Evolutionary conservation across 2,797 vertebrate genomes (phyloP).

Genomic region (Lepidocolaptes lacrymiger): DNA sequence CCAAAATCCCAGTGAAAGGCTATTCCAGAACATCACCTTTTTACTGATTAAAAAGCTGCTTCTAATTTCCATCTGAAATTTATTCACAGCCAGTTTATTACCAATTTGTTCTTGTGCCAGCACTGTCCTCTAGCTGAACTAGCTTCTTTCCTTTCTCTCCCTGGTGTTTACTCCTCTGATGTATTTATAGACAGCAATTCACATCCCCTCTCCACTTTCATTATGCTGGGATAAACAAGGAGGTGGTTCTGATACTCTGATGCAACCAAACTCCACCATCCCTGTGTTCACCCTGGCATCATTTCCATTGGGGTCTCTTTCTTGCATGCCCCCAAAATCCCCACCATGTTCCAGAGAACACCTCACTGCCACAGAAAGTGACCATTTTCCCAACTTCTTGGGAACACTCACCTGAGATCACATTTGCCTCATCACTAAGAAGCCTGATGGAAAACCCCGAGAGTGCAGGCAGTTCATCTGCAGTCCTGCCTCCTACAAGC

Average conservation of each 20-base stretch:
- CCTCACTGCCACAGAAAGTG: neutral
- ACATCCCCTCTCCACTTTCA: neutral
- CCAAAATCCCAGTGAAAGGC: constrained; percentile 49
- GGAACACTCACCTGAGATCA: neutral
- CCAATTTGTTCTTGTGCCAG: constrained; percentile 53
- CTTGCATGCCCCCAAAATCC: neutral
- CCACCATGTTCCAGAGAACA: neutral
- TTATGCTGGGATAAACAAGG: neutral
- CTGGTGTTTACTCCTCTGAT: constrained; percentile 15
- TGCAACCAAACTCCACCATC: neutral
- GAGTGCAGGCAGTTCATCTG: neutral
- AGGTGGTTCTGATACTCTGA: neutral
- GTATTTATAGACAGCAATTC: constrained; percentile 49
- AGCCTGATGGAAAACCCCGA: neutral
- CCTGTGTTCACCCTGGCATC: neutral
- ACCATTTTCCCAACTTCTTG: neutral
- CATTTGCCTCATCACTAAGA: neutral
- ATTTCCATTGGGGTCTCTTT: neutral
- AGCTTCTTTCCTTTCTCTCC: constrained; percentile 39
- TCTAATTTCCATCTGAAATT: constrained; percentile 67
- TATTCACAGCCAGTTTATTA: constrained; percentile 57
- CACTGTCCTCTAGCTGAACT: constrained; percentile 60
- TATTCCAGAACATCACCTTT: constrained; percentile 42
- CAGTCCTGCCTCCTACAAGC: neutral
- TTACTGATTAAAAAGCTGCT: constrained; percentile 51